A percentile compares a stretch with the other conserved stretches of the same genome.
Evolutionary conservation across 2,797 vertebrate genomes (phyloP).

Genomic region (Sciurus vulgaris): DNA sequence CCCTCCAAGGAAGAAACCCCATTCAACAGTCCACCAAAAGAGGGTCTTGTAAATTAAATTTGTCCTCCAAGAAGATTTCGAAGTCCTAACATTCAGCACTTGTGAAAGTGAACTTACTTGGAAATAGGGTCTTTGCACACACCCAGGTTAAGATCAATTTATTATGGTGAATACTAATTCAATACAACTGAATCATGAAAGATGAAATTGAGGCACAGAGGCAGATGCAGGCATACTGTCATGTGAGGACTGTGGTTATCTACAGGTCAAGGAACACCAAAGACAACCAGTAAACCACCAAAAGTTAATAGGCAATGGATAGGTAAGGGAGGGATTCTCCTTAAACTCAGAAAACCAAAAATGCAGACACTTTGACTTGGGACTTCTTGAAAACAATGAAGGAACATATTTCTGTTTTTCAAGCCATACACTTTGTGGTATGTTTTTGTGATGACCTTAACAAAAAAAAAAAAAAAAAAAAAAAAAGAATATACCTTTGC

Average conservation of each 20-base stretch:
- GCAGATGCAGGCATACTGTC: background rate
- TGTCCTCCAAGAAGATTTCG: background rate
- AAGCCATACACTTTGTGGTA: background rate
- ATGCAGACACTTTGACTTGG: background rate
- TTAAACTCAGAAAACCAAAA: background rate
- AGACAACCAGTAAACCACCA: background rate
- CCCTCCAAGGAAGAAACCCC: no score
- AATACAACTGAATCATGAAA: background rate
- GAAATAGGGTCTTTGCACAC: background rate
- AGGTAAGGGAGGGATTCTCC: background rate
- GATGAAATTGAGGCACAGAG: background rate
- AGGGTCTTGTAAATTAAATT: background rate
- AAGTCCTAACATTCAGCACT: background rate
- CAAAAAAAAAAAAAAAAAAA: background rate
- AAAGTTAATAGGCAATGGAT: background rate
- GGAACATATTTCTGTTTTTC: background rate
- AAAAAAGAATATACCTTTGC: background rate
- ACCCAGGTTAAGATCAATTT: background rate
- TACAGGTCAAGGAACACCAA: background rate
- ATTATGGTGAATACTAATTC: background rate
- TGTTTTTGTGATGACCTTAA: background rate
- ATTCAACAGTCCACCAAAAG: background rate
- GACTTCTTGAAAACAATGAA: background rate
- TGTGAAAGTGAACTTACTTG: background rate
- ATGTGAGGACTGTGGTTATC: background rate